phyloP scores from a whole-genome alignment of 2,888 invertebrate genomes.

The Boloria euphrosyne region DNA sequence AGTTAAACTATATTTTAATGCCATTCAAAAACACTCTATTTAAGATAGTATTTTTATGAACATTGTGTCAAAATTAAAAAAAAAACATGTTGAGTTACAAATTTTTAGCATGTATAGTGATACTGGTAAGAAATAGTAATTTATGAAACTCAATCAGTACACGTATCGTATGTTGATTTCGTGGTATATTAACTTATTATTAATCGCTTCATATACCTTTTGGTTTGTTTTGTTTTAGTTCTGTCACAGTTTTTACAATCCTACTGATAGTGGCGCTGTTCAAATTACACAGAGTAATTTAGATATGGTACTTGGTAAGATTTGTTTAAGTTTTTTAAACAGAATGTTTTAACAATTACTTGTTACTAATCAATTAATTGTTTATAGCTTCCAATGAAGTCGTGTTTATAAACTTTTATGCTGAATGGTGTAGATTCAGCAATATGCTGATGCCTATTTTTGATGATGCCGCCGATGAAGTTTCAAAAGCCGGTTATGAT shows the following conservation, averaged over 20 bases:
- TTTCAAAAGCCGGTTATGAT: constrained; percentile 89
- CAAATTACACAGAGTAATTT: constrained; percentile 90
- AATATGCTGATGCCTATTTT: constrained; percentile 98
- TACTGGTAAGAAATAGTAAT: constrained; percentile 62
- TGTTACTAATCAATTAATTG: constrained; percentile 8
- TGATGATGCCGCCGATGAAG: constrained; percentile 96
- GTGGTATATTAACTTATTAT: constrained; percentile 62
- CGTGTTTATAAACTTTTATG: constrained; percentile 99
- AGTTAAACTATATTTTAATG: constrained; percentile 22
- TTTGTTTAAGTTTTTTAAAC: constrained; percentile 22
- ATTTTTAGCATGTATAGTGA: constrained; percentile 54
- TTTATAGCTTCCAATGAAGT: constrained; percentile 96
- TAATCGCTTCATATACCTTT: constrained; percentile 57
- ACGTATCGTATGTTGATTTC: constrained; percentile 64
- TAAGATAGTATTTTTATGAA: not conserved
- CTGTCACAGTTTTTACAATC: constrained; percentile 85
- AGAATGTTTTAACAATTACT: constrained; percentile 2
- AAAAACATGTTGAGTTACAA: constrained; percentile 56
- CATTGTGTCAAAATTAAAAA: not conserved
- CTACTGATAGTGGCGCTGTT: constrained; percentile 91
- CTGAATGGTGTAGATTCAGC: constrained; percentile 99
- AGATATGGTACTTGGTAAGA: constrained; percentile 92
- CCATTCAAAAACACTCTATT: not conserved
- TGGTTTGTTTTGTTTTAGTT: constrained; percentile 72
- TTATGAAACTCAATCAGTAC: constrained; percentile 43